These are phyloP conservation scores for Calycopis cecrops DNA, from an alignment of 1,140 invertebrate species.

Conservation along the genomic window DNA sequence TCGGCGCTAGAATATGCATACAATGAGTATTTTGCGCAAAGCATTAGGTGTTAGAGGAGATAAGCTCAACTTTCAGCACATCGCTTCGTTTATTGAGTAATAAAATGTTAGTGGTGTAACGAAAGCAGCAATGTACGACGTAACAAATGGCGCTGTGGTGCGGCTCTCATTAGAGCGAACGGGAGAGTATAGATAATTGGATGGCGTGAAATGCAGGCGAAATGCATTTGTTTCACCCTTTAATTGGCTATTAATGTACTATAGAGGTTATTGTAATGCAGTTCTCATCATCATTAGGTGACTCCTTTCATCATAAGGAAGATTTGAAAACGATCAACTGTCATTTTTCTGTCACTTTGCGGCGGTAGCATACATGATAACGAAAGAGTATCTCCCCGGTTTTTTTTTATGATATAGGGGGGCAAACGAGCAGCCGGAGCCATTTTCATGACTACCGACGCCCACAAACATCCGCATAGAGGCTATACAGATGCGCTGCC, in stretches of 20 bases:
- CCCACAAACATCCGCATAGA: too few species aligned
- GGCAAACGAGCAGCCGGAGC: too few species aligned
- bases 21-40: conserved; percentile 28
- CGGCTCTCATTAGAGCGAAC: conserved; percentile 13
- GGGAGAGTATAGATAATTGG: conserved; percentile 20
- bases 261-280: neutral
- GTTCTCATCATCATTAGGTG: too few species aligned
- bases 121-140: conserved; percentile 14
- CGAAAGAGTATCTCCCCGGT: too few species aligned
- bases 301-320: too few species aligned
- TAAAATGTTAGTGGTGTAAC: conserved; percentile 19
- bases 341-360: too few species aligned
- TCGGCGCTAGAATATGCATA: conserved; percentile 31
- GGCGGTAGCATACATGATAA: too few species aligned
- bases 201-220: conserved; percentile 17
- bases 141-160: conserved; percentile 12
- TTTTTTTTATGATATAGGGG: too few species aligned
- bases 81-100: conserved; percentile 19
- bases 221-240: conserved; percentile 10
- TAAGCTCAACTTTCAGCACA: conserved; percentile 20
- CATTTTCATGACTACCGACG: too few species aligned
- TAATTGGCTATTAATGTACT: conserved; percentile 15
- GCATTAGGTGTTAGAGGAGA: conserved; percentile 27
- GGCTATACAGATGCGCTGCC: too few species aligned
- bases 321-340: too few species aligned